These are phyloP conservation scores for Daboia siamensis DNA, from an alignment of 2,113 vertebrate species.

Conservation along the genomic window DNA sequence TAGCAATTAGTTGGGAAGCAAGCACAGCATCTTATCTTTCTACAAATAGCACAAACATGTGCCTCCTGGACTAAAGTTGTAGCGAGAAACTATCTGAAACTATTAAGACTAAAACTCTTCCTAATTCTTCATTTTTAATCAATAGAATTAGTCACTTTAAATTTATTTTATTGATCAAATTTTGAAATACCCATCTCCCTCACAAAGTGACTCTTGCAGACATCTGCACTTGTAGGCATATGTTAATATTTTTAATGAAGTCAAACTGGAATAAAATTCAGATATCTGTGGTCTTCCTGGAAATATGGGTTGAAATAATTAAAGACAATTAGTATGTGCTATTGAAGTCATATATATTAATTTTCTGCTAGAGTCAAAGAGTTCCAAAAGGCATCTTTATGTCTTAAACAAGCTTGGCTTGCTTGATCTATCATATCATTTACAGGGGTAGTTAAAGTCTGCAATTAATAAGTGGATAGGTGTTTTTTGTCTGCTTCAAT, in stretches of 20 bases:
- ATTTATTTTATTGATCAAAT: background rate
- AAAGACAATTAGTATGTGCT: background rate
- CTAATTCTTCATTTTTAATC: conserved; percentile 1
- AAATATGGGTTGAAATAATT: background rate
- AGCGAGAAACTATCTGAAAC: background rate
- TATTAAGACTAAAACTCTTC: background rate
- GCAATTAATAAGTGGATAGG: background rate
- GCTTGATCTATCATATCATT: background rate
- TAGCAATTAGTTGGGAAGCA: conserved; percentile 24
- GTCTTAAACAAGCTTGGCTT: background rate
- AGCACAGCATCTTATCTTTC: conserved; percentile 31
- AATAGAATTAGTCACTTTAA: conserved; percentile 8
- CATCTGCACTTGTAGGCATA: conserved; percentile 4
- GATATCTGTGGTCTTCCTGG: background rate
- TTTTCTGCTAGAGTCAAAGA: background rate
- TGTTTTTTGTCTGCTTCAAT: background rate
- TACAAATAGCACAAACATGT: conserved; percentile 24
- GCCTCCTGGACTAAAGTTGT: conserved; percentile 1
- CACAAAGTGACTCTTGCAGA: background rate
- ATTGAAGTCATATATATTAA: background rate
- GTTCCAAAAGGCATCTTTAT: background rate
- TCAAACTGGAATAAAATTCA: background rate
- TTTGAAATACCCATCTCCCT: background rate
- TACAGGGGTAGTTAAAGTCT: background rate
- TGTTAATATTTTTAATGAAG: conserved; percentile 43